These are phyloP conservation scores for Alosa sapidissima DNA, from an alignment of 2,797 vertebrate genomes.

Conservation along the genomic window DNA sequence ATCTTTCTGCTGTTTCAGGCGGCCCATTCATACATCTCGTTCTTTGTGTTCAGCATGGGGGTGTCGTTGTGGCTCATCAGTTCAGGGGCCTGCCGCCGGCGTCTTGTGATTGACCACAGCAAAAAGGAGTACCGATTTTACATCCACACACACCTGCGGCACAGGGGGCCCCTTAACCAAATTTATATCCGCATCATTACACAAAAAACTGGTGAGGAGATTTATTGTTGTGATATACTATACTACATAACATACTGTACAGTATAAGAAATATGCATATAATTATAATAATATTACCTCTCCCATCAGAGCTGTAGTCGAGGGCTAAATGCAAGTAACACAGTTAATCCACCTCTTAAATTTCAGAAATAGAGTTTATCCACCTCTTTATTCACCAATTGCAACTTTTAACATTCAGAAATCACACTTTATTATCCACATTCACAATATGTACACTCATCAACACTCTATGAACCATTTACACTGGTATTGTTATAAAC, in stretches of 20 bases:
- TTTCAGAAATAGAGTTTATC: no score
- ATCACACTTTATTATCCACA: no score
- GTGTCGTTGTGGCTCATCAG: background rate
- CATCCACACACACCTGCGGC: slow-evolving; percentile 23
- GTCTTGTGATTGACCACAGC: slow-evolving; percentile 29
- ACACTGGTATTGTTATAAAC: no score
- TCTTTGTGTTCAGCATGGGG: background rate
- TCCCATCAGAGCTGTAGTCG: no score
- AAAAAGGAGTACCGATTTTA: slow-evolving; percentile 33
- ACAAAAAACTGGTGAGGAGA: slow-evolving; percentile 26
- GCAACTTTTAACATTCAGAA: no score
- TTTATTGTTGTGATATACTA: background rate
- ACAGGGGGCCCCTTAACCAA: slow-evolving; percentile 34
- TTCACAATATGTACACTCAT: no score
- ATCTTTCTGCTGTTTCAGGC: background rate
- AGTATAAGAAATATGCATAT: no score
- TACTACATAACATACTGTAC: background rate
- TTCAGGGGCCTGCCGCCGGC: background rate
- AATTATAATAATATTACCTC: no score
- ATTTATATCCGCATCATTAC: slow-evolving; percentile 34
- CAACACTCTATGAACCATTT: no score
- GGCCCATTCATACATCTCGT: background rate
- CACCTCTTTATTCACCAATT: no score
- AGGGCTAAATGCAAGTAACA: no score
- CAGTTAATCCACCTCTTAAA: no score